A percentile compares a stretch with the other conserved stretches of the same genome.
phyloP scores from a whole-genome alignment of 2,888 invertebrate genomes.

The Geotrupes spiniger region DNA sequence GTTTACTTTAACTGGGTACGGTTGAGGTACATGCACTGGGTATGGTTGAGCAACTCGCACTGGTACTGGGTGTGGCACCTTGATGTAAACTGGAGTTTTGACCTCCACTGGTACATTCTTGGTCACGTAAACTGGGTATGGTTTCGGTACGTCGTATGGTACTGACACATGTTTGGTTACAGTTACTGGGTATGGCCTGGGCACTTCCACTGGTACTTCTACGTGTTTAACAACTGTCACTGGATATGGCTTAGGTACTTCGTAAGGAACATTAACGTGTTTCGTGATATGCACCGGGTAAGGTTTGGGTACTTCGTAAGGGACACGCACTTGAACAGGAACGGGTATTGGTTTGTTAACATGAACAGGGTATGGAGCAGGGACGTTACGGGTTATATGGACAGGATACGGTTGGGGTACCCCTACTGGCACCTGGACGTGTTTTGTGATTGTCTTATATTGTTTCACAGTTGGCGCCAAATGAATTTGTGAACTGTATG shows the following conservation, averaged over 20 bases:
- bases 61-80: conserved; percentile 23
- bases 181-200: conserved; percentile 22
- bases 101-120: conserved; percentile 35
- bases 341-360: conserved; percentile 27
- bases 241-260: conserved; percentile 42
- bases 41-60: conserved; percentile 27
- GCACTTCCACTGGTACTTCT: conserved; percentile 32
- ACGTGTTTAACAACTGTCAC: conserved; percentile 38
- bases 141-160: conserved; percentile 33
- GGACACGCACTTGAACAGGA: conserved; percentile 28
- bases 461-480: conserved; percentile 12
- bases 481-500: no score
- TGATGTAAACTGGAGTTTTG: conserved; percentile 25
- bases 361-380: conserved; percentile 27
- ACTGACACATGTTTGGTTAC: conserved; percentile 29
- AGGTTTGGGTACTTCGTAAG: conserved; percentile 39
- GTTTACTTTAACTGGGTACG: conserved; percentile 28
- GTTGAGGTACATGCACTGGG: conserved; percentile 24
- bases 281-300: conserved; percentile 33
- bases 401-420: conserved; percentile 18
- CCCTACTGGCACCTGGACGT: conserved; percentile 34
- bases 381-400: conserved; percentile 31
- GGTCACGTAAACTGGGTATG: conserved; percentile 25
- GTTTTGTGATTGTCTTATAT: conserved; percentile 10
- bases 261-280: conserved; percentile 27